Evolutionary conservation across 2,888 invertebrate genomes (phyloP).

Genomic region (Dioctria linearis): DNA sequence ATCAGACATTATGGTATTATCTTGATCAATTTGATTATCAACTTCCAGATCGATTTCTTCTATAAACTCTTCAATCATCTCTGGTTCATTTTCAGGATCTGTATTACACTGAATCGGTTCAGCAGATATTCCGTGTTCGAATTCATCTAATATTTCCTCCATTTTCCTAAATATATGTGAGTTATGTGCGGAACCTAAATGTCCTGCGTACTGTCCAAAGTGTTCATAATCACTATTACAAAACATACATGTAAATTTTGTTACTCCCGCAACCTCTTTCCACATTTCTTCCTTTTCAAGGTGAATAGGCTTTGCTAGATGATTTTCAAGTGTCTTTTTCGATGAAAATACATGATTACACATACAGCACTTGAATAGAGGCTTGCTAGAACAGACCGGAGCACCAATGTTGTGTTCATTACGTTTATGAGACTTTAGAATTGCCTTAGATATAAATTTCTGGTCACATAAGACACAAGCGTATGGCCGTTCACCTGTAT

Average conservation of each 20-base stretch:
- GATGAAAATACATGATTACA: not conserved
- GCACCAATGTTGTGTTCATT: not conserved
- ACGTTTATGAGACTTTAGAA: not conserved
- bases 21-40: too few relatives aligned
- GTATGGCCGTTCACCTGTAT: constrained; percentile 4
- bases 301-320: not conserved
- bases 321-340: not conserved
- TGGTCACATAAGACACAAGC: not conserved
- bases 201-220: not conserved
- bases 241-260: not conserved
- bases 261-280: not conserved
- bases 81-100: not conserved
- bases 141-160: constrained; percentile 5
- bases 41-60: not conserved
- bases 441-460: not conserved
- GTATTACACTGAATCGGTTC: not conserved
- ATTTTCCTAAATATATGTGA: not conserved
- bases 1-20: too few relatives aligned
- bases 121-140: not conserved
- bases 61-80: not conserved
- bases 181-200: not conserved
- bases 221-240: not conserved
- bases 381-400: not conserved
- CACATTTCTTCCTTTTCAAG: not conserved
- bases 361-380: not conserved